Conservation (phyloP, 2,888 invertebrate species). For the Agrochola circellaris region DNA sequence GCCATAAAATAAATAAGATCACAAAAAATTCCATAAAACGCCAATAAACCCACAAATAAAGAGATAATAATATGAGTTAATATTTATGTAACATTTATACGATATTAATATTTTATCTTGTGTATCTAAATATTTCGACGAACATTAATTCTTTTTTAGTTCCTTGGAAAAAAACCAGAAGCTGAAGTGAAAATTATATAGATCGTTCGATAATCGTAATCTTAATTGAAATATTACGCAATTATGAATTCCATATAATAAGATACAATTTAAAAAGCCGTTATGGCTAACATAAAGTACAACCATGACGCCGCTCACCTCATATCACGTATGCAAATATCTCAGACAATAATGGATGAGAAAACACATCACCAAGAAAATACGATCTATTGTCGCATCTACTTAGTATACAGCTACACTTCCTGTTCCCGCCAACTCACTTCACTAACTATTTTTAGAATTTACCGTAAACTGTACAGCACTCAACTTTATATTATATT, state of each 20-base stretch:
- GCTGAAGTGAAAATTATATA: too few relatives aligned
- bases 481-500: slow-evolving; percentile 43
- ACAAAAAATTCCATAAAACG: slow-evolving; percentile 27
- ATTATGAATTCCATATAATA: slow-evolving; percentile 5
- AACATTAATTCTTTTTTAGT: background rate
- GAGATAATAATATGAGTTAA: background rate
- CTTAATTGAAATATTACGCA: background rate
- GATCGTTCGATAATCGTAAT: too few relatives aligned
- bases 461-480: slow-evolving; percentile 47
- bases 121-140: background rate
- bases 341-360: slow-evolving; percentile 75
- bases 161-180: background rate
- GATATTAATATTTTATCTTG: background rate
- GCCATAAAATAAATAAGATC: slow-evolving; percentile 61
- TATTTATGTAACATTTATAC: slow-evolving; percentile 7
- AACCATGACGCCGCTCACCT: slow-evolving; percentile 50
- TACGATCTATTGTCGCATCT: slow-evolving; percentile 74
- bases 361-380: slow-evolving; percentile 71
- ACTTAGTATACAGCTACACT: slow-evolving; percentile 59
- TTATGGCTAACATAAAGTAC: slow-evolving; percentile 28
- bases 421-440: slow-evolving; percentile 55
- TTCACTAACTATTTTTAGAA: slow-evolving; percentile 41
- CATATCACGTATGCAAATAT: slow-evolving; percentile 77
- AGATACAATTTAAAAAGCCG: slow-evolving; percentile 25
- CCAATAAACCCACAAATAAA: slow-evolving; percentile 30